Base-by-base conservation (phyloP, 2,888 invertebrate species). In the Aphidoletes aphidimyza region DNA sequence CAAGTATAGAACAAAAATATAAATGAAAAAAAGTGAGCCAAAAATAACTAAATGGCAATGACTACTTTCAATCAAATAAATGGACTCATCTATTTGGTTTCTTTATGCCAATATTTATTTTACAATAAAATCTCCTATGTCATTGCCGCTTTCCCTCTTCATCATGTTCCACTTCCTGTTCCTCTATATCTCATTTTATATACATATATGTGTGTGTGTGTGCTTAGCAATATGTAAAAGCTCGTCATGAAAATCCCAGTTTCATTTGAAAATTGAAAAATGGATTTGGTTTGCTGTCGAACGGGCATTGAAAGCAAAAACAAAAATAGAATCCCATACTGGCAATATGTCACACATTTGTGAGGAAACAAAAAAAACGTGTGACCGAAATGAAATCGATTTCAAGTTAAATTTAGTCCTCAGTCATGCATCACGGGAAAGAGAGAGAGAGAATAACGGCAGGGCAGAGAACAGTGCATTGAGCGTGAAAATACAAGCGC, bases 351-450 rank as follows among this genome's bases (percentile, higher is more conserved):
- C 81, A 81, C 37, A 36, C 37, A 81, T 37, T 49, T 14, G 69
- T 30, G 14, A 69, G 17, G 34, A 59, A 37, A 5, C 8, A 11
- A 81, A 37, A 81, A 37, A n/a, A 8, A 14, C 19, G 37, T 81
- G 81, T 81, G 81, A 37, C 81, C 37, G 37, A 81, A 78, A 19
- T 36, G 36, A 78, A 81, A 81, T 81, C 37, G 37, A 81, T 81
- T 81, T 81, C n/a, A 37, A 37, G 81, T 81, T 81, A 37, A 81
- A 81, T 81, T 81, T 37, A 81, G 81, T 37, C 81, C 37, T 37
- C 37, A n/a, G 8, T 37, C 37, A 37, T 81, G n/a, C 39, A 37
- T n/a, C 37, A 37, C n/a, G 22, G 37, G 19, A 69, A 30, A 30
- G 69, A 26, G 54, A n/a, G 11, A 54, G 54, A 2, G 5, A n/a